phyloP scores from a whole-genome alignment of 1,140 invertebrate genomes.

The Akabosia matsudoensis region DNA sequence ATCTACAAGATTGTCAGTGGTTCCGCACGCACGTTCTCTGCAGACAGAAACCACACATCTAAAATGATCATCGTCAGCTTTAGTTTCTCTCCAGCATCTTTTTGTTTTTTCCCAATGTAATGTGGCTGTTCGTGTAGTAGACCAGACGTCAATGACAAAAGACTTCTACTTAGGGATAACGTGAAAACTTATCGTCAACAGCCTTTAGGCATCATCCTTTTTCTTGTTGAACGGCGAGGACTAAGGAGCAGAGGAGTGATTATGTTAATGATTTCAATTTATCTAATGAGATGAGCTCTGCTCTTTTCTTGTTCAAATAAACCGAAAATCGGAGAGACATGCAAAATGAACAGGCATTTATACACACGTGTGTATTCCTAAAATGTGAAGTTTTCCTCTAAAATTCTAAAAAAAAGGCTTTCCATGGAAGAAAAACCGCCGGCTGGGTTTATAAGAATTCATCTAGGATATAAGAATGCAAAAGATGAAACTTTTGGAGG shows the following conservation, averaged over 20 bases:
- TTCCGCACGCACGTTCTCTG: too few species aligned
- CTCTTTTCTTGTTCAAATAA: slow-evolving; percentile 20
- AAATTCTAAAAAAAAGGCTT: too few species aligned
- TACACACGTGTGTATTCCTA: too few species aligned
- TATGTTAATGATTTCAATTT: slow-evolving; percentile 43
- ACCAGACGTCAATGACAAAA: slow-evolving; percentile 19
- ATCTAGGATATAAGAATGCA: too few species aligned
- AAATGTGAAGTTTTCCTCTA: not conserved
- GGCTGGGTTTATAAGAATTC: not conserved
- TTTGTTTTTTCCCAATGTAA: not conserved
- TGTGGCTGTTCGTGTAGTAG: not conserved
- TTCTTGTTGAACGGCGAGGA: not conserved
- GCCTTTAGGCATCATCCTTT: slow-evolving; percentile 13
- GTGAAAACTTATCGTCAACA: slow-evolving; percentile 19
- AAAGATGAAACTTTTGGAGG: not conserved
- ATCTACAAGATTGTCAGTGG: too few species aligned
- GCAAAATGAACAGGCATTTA: not conserved
- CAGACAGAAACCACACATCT: too few species aligned
- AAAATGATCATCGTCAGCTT: too few species aligned
- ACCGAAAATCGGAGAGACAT: not conserved
- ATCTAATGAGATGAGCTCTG: slow-evolving; percentile 29
- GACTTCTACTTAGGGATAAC: slow-evolving; percentile 15
- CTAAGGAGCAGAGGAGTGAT: slow-evolving; percentile 27
- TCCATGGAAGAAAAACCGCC: not conserved
- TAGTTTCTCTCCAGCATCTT: not conserved